These are phyloP conservation scores for Oreohelix idahoensis DNA, from an alignment of 1,140 invertebrate species.

Conservation along the genomic window DNA sequence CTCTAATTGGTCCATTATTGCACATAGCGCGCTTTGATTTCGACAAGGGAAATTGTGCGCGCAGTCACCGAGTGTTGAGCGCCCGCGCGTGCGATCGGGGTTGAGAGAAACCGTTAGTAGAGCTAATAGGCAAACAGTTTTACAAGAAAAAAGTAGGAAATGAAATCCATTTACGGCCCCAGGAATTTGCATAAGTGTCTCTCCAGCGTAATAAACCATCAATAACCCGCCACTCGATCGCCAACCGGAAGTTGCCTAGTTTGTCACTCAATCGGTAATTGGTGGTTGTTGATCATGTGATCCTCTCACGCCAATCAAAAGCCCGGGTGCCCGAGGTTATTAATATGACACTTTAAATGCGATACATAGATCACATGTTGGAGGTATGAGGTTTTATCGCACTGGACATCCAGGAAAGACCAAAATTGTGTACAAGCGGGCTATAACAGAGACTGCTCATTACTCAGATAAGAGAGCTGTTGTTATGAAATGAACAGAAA, in stretches of 20 bases:
- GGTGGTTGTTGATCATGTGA: conserved; percentile 32
- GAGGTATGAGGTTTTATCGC: too few relatives aligned
- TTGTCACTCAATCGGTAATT: conserved; percentile 24
- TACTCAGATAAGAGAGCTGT: too few relatives aligned
- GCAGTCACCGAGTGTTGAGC: conserved; percentile 15
- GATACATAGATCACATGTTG: background rate
- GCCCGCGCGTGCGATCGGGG: conserved; percentile 20
- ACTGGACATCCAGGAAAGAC: too few relatives aligned
- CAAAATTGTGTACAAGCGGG: too few relatives aligned
- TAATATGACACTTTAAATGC: background rate
- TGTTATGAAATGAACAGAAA: too few relatives aligned
- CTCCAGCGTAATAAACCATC: conserved; percentile 34
- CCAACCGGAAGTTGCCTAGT: conserved; percentile 23
- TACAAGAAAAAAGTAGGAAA: conserved; percentile 31
- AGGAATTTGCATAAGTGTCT: conserved; percentile 40
- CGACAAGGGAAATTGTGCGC: conserved; percentile 39
- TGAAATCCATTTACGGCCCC: conserved; percentile 33
- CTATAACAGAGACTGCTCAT: too few relatives aligned
- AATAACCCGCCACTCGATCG: conserved; percentile 30
- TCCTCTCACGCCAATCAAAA: background rate
- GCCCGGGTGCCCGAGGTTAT: background rate
- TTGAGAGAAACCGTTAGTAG: conserved; percentile 20
- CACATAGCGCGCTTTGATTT: conserved; percentile 2
- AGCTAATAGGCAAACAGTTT: conserved; percentile 33
- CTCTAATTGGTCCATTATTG: conserved; percentile 39